Base-by-base conservation (phyloP, 2,888 invertebrate genomes). In the Epinotia brunnichana region DNA sequence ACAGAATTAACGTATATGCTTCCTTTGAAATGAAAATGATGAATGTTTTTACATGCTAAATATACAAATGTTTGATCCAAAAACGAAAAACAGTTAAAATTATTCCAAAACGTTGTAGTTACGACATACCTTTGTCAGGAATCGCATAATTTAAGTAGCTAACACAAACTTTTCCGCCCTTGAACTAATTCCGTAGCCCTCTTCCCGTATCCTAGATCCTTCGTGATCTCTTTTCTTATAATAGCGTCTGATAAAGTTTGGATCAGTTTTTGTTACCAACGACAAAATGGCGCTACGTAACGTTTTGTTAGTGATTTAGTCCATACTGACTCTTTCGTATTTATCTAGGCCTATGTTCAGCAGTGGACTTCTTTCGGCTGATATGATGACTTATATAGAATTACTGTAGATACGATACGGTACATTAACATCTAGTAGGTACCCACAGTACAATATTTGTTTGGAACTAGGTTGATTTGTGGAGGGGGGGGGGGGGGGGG, bases 141-240 rank as follows among this genome's bases (percentile, higher is more conserved):
- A 59, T 39, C 59, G 59, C 53, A 70, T 64, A 70, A 70, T 70
- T 64, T 59, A 59, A 64, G 66, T 60, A 66, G 19, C 29, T 54
- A n/a, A 64, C 64, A 41, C 64, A 59, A 70, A 71, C 60, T 66
- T 66, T 41, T 15, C 60, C 59, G 70, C 53, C 66, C 70, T 66
- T 71, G 60, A 66, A 66, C 70, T 66, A 71, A 66, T 60, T 66
- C 53, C 57, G 51, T 21, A 39, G 53, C 39, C 60, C 64, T 44
- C 57, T 19, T 53, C 56, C 56, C 24, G 56, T 56, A 24, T 56
- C 24, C 7, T 29, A 29, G n/a, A n/a, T n/a, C 15, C 48, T 63
- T 48, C 9, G n/a, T 63, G 35, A 57, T 63, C 54, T 56, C 35
- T 63, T 63, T 69, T 41, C n/a, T n/a, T n/a, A n/a, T 69, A 3